Evolutionary conservation across 2,888 invertebrate genomes (phyloP).

Genomic region (Leptinotarsa peninsularis): DNA sequence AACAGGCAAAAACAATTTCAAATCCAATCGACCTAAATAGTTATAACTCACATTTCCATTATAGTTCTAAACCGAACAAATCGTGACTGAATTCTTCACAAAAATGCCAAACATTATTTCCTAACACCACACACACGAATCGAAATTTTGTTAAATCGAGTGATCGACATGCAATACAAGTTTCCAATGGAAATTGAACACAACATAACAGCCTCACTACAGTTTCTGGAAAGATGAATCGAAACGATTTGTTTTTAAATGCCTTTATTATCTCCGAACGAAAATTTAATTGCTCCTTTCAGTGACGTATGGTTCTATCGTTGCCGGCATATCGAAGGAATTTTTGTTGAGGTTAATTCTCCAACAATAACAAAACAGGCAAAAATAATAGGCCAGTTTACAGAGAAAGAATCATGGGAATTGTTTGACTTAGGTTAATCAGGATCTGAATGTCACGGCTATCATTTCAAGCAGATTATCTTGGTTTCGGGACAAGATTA

Average conservation of each 20-base stretch:
- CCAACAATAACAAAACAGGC: not conserved
- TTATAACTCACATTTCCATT: constrained; percentile 16
- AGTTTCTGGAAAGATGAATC: constrained; percentile 17
- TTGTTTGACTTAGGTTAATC: too few species aligned
- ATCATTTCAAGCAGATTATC: too few species aligned
- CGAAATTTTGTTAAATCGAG: not conserved
- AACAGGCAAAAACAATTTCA: not conserved
- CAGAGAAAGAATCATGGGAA: not conserved
- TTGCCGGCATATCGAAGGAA: constrained; percentile 3
- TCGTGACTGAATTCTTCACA: not conserved
- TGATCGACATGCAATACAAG: not conserved
- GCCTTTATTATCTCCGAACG: not conserved
- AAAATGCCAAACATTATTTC: not conserved
- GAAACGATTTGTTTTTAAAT: constrained; percentile 11
- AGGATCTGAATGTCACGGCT: too few species aligned
- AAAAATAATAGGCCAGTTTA: not conserved
- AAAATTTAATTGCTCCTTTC: constrained; percentile 15
- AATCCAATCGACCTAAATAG: not conserved
- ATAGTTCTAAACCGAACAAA: not conserved
- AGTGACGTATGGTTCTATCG: constrained; percentile 5
- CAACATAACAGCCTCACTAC: not conserved
- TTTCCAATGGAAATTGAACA: not conserved
- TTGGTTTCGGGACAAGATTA: too few species aligned
- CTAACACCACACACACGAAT: not conserved
- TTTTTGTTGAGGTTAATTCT: not conserved